These are phyloP conservation scores for Limonius californicus DNA, from an alignment of 1,140 invertebrate species.

Conservation along the genomic window DNA sequence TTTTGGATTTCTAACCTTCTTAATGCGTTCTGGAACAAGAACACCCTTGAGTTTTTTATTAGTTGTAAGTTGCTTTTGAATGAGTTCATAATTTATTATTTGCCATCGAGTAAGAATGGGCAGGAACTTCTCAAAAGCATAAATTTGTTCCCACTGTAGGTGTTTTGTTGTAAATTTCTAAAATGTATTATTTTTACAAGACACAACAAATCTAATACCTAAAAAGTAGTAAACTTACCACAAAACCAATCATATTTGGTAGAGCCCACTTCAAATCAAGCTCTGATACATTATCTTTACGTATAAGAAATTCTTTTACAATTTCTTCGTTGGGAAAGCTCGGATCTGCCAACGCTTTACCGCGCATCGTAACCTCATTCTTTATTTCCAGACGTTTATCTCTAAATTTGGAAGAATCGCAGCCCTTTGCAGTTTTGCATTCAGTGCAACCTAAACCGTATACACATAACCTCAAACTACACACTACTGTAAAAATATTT, in stretches of 20 bases:
- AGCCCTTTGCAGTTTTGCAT: constrained; percentile 58
- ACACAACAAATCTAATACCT: not conserved
- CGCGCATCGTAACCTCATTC: constrained; percentile 65
- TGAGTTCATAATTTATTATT: constrained; percentile 44
- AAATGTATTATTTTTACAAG: constrained; percentile 32
- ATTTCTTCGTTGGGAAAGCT: constrained; percentile 69
- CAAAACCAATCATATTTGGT: constrained; percentile 65
- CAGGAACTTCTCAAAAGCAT: constrained; percentile 73
- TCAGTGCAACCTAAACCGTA: constrained; percentile 55
- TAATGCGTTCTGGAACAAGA: constrained; percentile 52
- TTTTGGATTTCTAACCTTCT: constrained; percentile 59
- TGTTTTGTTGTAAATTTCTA: constrained; percentile 63
- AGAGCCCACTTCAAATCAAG: constrained; percentile 59
- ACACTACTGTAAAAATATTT: too few relatives aligned
- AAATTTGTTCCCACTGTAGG: constrained; percentile 70
- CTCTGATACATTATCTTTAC: constrained; percentile 49
- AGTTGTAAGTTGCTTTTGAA: constrained; percentile 26
- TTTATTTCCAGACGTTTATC: constrained; percentile 57
- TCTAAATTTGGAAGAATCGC: constrained; percentile 56
- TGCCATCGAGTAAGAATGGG: constrained; percentile 73
- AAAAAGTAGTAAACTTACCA: constrained; percentile 51
- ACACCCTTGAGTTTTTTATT: constrained; percentile 29
- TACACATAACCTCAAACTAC: constrained; percentile 4
- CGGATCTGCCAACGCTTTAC: constrained; percentile 60
- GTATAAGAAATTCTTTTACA: constrained; percentile 69